phyloP scores from a whole-genome alignment of 35 echinoderm and acorn worm species.

The Heliocidaris tuberculata region DNA sequence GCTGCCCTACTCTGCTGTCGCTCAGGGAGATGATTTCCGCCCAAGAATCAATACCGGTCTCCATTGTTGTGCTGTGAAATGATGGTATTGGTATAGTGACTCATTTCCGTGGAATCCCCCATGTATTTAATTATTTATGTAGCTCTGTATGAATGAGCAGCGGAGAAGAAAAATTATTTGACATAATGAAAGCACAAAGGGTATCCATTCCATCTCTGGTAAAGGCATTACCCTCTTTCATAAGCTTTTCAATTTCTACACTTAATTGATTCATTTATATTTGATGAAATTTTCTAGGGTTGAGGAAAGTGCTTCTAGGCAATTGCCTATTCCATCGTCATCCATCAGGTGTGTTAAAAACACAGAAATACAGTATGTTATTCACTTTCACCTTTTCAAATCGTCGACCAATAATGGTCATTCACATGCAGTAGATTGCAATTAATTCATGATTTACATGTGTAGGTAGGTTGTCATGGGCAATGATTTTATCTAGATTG shows the following conservation, averaged over 20 bases:
- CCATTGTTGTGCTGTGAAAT: background rate
- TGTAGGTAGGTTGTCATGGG: background rate
- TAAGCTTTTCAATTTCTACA: background rate
- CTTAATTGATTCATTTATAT: constrained; percentile 19
- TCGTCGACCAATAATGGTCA: background rate
- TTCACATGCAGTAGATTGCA: background rate
- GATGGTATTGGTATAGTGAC: background rate
- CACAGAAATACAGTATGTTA: background rate
- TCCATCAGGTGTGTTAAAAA: background rate
- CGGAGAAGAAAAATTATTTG: background rate
- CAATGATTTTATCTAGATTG: background rate
- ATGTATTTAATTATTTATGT: background rate
- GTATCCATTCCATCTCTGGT: background rate
- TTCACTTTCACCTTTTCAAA: background rate
- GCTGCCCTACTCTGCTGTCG: background rate
- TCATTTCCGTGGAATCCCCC: constrained; percentile 7
- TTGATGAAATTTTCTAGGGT: background rate
- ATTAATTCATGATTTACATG: background rate
- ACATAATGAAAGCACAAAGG: constrained; percentile 9
- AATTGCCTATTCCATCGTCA: background rate
- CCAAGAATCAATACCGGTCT: background rate
- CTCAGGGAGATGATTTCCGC: constrained; percentile 14
- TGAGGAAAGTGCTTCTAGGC: background rate
- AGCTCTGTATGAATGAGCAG: background rate
- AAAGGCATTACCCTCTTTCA: background rate